Conservation (phyloP, 2,888 invertebrate genomes). For the Apotomis turbidana region DNA sequence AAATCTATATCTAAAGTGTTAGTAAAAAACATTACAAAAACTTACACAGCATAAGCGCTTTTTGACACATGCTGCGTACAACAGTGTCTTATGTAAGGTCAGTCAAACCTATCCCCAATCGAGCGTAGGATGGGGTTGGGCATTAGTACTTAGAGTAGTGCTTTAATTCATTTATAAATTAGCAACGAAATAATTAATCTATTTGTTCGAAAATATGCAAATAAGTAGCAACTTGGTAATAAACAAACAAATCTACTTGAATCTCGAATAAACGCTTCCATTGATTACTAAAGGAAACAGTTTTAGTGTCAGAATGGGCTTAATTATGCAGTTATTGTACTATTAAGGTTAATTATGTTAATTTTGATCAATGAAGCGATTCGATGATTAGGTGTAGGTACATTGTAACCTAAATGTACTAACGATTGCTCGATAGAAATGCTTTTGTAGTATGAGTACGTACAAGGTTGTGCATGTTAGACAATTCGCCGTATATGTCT, state of each 20-base stretch:
- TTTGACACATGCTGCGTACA: too few species aligned
- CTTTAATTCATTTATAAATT: too few species aligned
- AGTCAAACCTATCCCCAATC: too few species aligned
- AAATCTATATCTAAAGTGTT: too few species aligned
- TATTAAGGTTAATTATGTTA: constrained; percentile 19
- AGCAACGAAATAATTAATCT: neutral
- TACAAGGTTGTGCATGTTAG: constrained; percentile 5
- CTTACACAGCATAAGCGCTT: too few species aligned
- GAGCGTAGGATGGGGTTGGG: too few species aligned
- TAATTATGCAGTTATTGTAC: constrained; percentile 1
- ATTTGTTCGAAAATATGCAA: neutral
- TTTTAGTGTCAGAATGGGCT: constrained; percentile 1
- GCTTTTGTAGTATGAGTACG: neutral
- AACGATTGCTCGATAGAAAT: constrained; percentile 1
- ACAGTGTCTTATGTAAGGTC: too few species aligned
- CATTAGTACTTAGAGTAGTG: too few species aligned
- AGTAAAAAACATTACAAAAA: too few species aligned
- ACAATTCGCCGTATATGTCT: constrained; percentile 2
- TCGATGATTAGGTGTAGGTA: constrained; percentile 1
- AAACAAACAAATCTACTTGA: neutral
- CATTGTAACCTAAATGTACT: constrained; percentile 11
- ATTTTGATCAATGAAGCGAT: constrained; percentile 11
- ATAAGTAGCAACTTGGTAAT: neutral
- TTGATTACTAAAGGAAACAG: neutral
- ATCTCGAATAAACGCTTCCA: neutral